Percentiles rank a stretch among this genome's conserved stretches.
These are phyloP conservation scores for Petrolisthes cinctipes DNA, from an alignment of 2,888 invertebrate genomes.

Conservation along the genomic window DNA sequence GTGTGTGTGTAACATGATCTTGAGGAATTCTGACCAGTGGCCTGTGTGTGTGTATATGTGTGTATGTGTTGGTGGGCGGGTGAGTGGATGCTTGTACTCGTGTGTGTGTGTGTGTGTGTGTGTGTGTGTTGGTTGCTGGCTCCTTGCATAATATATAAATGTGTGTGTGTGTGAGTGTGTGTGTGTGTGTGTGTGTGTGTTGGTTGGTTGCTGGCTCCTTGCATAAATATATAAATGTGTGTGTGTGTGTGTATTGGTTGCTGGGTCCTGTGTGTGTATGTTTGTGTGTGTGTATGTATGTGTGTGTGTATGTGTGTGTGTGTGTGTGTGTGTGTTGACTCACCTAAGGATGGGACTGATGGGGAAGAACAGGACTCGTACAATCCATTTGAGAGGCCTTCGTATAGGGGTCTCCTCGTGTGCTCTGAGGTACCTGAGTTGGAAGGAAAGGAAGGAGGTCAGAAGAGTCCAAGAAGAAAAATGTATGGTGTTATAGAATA, in stretches of 20 bases:
- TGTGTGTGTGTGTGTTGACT: neutral
- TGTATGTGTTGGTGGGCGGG: no score
- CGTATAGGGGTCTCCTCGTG: slow-evolving; percentile 47
- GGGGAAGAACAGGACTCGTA: slow-evolving; percentile 62
- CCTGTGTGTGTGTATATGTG: no score
- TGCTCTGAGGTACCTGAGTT: slow-evolving; percentile 61
- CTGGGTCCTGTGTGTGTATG: neutral
- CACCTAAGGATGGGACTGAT: slow-evolving; percentile 64
- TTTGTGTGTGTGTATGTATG: neutral
- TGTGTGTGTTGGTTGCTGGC: no score
- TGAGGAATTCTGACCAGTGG: no score
- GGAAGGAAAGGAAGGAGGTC: neutral
- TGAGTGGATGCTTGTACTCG: neutral
- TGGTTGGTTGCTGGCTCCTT: no score
- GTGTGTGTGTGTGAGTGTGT: neutral
- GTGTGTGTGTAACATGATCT: no score
- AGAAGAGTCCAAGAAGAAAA: no score
- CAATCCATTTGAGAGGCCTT: slow-evolving; percentile 56
- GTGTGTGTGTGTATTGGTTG: no score
- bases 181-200: neutral
- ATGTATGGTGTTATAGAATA: no score
- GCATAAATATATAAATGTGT: no score
- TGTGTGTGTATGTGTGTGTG: no score
- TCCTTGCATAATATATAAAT: no score
- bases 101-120: neutral